Conservation (phyloP, 2,113 vertebrate genomes). For the Mus pahari region DNA sequence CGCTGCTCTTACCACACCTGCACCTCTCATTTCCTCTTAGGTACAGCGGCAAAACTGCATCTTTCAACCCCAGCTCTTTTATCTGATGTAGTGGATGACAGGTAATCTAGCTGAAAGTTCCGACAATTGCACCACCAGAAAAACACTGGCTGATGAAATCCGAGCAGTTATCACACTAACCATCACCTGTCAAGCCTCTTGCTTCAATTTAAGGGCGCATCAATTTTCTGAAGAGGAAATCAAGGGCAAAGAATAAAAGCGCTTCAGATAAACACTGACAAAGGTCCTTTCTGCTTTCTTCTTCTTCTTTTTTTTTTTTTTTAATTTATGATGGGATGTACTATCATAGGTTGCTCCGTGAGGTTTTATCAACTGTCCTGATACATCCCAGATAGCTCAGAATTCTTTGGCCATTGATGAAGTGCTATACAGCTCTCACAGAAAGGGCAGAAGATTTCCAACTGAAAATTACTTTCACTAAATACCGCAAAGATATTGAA, state of each 20-base stretch:
- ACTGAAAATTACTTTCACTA: constrained; percentile 97
- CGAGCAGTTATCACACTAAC: constrained; percentile 99
- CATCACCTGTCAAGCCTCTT: constrained; percentile 99
- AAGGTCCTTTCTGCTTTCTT: constrained; percentile 95
- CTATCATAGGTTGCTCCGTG: constrained; percentile 93
- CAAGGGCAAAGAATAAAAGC: constrained; percentile 99
- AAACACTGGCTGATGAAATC: constrained; percentile 98
- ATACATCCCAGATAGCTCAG: constrained; percentile 97
- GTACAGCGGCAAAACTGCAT: constrained; percentile 90
- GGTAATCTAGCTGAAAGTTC: constrained; percentile 99
- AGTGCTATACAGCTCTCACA: constrained; percentile 94
- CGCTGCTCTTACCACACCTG: constrained; percentile 85
- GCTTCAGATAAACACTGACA: constrained; percentile 99
- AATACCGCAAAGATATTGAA: constrained; percentile 93
- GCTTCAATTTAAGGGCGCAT: constrained; percentile 99
- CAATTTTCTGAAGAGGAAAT: constrained; percentile 99
- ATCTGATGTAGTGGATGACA: constrained; percentile 98
- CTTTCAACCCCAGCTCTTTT: constrained; percentile 95
- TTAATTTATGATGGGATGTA: constrained; percentile 99
- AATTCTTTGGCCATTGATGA: constrained; percentile 98
- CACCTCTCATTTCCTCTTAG: constrained; percentile 91
- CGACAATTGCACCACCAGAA: constrained; percentile 97
- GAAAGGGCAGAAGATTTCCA: constrained; percentile 95
- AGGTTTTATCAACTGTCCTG: constrained; percentile 98
- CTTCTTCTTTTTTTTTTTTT: constrained; percentile 81